Evolutionary conservation across 2,888 invertebrate genomes (phyloP).

Genomic region (Brachylomia viminalis): DNA sequence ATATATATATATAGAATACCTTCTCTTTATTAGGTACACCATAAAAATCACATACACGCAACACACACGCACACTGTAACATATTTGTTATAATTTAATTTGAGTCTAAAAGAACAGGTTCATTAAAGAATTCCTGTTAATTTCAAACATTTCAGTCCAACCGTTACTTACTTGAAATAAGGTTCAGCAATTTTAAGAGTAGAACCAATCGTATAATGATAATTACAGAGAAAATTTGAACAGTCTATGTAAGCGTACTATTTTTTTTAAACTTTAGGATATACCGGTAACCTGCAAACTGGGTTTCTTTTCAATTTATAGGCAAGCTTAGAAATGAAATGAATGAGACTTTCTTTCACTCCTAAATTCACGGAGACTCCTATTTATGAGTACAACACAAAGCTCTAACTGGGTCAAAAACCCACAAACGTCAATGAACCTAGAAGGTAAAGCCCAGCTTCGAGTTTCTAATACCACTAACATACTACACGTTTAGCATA

Average conservation of each 20-base stretch:
- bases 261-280: neutral
- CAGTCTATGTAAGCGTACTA: neutral
- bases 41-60: no score
- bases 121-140: neutral
- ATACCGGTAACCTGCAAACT: neutral
- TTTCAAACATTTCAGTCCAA: neutral
- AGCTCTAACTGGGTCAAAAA: slow-evolving; percentile 3
- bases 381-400: neutral
- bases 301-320: neutral
- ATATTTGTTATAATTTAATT: neutral
- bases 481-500: slow-evolving; percentile 7
- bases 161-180: neutral
- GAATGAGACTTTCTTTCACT: slow-evolving; percentile 1
- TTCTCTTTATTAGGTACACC: no score
- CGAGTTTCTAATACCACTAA: slow-evolving; percentile 13
- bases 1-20: no score
- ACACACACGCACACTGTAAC: no score
- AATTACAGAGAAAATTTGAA: neutral
- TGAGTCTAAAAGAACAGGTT: neutral
- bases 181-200: neutral
- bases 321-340: neutral
- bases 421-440: neutral
- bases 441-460: slow-evolving; percentile 1
- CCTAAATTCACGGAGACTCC: neutral
- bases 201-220: neutral